phyloP scores from a whole-genome alignment of 2,797 vertebrate genomes.

The Malacoraja senta region DNA sequence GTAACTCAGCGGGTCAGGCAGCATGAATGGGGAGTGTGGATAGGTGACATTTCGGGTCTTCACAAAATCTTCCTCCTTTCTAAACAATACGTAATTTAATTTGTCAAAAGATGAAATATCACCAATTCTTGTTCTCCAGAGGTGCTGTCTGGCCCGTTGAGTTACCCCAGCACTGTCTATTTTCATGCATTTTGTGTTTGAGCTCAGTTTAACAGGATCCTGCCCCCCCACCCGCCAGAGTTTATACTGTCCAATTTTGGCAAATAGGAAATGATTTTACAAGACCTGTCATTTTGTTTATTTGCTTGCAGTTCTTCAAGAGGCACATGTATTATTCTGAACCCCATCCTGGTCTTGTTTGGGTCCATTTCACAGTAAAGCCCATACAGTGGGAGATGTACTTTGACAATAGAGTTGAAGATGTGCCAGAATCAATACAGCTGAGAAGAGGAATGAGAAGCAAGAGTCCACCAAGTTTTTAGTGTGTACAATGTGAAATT shows the following conservation, averaged over 20 bases:
- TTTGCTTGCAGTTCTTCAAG: slow-evolving; percentile 51
- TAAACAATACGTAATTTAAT: too few species aligned
- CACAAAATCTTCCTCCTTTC: too few species aligned
- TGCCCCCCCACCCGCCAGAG: background rate
- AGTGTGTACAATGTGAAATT: background rate
- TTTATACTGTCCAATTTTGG: background rate
- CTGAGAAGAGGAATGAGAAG: background rate
- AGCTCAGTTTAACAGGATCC: background rate
- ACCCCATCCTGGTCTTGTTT: slow-evolving; percentile 42
- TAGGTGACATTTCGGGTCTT: too few species aligned
- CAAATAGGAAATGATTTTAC: slow-evolving; percentile 32
- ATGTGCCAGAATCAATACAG: slow-evolving; percentile 20
- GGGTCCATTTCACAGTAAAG: slow-evolving; percentile 39
- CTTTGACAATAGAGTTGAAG: slow-evolving; percentile 10
- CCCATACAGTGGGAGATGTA: background rate
- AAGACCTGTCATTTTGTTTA: slow-evolving; percentile 52
- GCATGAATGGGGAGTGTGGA: too few species aligned
- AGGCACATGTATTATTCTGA: slow-evolving; percentile 44
- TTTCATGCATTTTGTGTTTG: background rate
- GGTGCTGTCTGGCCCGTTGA: too few species aligned
- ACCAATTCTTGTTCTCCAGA: too few species aligned
- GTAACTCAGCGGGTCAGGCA: too few species aligned
- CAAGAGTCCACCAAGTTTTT: background rate
- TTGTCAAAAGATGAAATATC: too few species aligned
- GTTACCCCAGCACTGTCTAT: too few species aligned